Conservation (phyloP, 2,888 invertebrate species). For the Chrysina gloriosa region DNA sequence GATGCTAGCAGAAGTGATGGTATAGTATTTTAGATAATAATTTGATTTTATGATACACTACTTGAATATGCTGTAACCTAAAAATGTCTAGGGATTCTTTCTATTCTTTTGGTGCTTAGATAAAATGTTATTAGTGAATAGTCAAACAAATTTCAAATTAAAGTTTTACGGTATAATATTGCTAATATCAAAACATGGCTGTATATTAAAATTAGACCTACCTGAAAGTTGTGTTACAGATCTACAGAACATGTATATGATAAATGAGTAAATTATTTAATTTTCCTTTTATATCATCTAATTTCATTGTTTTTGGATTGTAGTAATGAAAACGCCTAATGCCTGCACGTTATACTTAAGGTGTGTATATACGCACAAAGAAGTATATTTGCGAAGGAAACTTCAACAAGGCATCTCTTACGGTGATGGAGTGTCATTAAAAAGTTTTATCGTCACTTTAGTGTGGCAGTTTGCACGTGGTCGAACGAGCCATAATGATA, state of each 20-base stretch:
- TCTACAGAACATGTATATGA: too few relatives aligned
- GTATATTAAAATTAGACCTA: too few relatives aligned
- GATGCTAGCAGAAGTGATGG: too few relatives aligned
- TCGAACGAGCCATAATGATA: conserved; percentile 64
- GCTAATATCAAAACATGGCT: too few relatives aligned
- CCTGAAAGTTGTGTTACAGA: neutral
- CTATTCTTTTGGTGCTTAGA: too few relatives aligned
- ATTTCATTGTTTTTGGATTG: neutral
- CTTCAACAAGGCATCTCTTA: conserved; percentile 39
- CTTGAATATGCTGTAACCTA: too few relatives aligned
- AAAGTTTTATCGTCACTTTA: conserved; percentile 65
- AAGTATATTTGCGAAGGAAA: conserved; percentile 34
- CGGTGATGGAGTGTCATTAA: conserved; percentile 58
- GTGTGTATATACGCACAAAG: neutral
- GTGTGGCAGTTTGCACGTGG: conserved; percentile 64
- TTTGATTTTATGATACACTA: too few relatives aligned
- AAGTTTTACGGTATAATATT: too few relatives aligned
- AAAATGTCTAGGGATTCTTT: too few relatives aligned
- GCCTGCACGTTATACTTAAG: neutral
- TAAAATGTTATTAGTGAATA: too few relatives aligned
- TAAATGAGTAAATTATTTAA: neutral
- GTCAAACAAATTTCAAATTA: too few relatives aligned
- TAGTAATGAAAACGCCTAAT: neutral
- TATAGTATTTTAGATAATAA: too few relatives aligned
- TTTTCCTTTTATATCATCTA: neutral